Base-by-base conservation (phyloP, 1,140 invertebrate species). In the Drosophila fuyamai region DNA sequence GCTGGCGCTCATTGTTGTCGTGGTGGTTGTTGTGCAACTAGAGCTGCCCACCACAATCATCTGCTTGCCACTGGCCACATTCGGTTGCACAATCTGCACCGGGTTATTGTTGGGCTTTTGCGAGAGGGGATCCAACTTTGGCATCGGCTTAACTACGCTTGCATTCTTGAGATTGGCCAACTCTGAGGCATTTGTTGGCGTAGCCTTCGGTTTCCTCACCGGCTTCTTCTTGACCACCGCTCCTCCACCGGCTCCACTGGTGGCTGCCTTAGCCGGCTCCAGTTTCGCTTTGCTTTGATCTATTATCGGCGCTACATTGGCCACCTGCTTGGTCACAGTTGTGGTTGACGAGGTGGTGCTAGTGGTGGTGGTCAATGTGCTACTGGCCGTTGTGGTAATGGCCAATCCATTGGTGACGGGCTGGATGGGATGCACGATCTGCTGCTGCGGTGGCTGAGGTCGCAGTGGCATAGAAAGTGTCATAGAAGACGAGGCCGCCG, bases 41-140 rank as follows among this genome's bases (percentile, higher is more conserved):
- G 75, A 79, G 40, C 85, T 76, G n/a, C 79, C 72, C 35, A 83
- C 58, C 32, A 88, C 79, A 58, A 88, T 76, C 60, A 92, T 90
- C 44, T 91, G 92, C 48, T 92, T 91, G 53, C 90, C 90, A 57
- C 90, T 91, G 7, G 92, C 92, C 18, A 91, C 81, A 77, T 91
- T 92, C 1, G 92, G 92, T 14, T 92, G 91, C 35, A 92, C 91
- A 29, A 92, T 92, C 55, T 92, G 88, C 58, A 92, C 90, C 0
- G 90, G 88, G 60, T 92, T 92, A 14, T 92, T 92, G 53, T 92
- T 84, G 10, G 91, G 90, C 57, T 92, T 92, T 43, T 92, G 91
- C 1, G 91, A 92, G 0, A 92, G 36, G 9, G 90, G 91, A 79
- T 92, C 85, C 46, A 85, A 47, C 62, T 86, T 92, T 8, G 91